Conservation (phyloP, 2,797 vertebrate genomes). For the Cossypha caffra region DNA sequence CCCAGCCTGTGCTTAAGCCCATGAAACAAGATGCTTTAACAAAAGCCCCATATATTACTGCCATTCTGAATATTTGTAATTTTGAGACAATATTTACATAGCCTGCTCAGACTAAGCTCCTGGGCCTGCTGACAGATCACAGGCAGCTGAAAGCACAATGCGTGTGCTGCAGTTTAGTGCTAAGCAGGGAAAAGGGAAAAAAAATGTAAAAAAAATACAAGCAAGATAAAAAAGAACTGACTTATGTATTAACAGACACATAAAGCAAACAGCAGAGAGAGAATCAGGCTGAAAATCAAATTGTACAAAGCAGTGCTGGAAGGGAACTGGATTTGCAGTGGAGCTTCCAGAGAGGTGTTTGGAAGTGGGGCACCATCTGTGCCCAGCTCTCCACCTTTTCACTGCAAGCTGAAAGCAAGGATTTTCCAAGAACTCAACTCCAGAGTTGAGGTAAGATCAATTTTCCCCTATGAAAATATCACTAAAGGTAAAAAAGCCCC, state of each 20-base stretch:
- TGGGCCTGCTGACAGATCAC: conserved; percentile 20
- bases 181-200: neutral
- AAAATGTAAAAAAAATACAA: neutral
- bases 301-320: neutral
- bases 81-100: conserved; percentile 69
- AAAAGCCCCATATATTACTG: conserved; percentile 53
- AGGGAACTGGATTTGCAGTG: neutral
- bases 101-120: conserved; percentile 22
- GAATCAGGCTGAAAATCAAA: neutral
- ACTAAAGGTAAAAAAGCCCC: neutral
- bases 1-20: conserved; percentile 33
- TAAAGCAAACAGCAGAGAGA: conserved; percentile 11
- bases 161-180: neutral
- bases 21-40: conserved; percentile 64
- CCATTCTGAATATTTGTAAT: conserved; percentile 68
- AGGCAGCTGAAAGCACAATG: conserved; percentile 18
- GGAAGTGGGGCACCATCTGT: neutral
- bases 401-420: neutral
- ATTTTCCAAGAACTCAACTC: neutral
- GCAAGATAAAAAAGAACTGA: conserved; percentile 24
- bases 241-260: conserved; percentile 43
- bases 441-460: neutral
- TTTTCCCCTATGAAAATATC: neutral
- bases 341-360: neutral
- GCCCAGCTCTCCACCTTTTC: neutral